Base-by-base conservation (phyloP, 35 echinoderm and acorn worm species). In the Eucidaris tribuloides region DNA sequence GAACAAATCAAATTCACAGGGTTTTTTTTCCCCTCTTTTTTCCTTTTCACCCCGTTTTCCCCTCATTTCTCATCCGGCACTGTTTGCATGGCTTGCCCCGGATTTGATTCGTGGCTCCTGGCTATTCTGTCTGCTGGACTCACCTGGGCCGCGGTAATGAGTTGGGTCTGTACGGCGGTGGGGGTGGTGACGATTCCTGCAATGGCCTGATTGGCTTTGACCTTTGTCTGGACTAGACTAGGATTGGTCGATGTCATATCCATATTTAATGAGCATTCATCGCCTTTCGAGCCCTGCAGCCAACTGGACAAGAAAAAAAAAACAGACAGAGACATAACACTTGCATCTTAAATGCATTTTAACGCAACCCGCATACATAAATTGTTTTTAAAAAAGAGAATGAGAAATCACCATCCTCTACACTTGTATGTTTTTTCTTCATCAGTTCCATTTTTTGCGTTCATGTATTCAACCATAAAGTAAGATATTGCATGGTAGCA, bases 251-350 rank as follows among this genome's bases (percentile, higher is more conserved):
- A 33, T 40, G 68, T 74, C 37, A 74, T 40, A 74, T 74, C 68
- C 68, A 74, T 74, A 74, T 42, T 74, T 74, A 74, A 74, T 74
- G 68, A 74, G 68, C 68, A 74, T 33, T 74, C 68, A 74, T 74
- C 44, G 68, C 68, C 37, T 74, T 40, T 42, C 35, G 68, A 41
- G 68, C 68, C n/a, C 40, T 27, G 68, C 40, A 74, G 68, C 68
- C 36, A 74, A 74, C 68, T 74, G 30, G 68, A 32, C 61, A 64
- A 64, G 37, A 64, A 64, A 28, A 59, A 28, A 28, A 28, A n/a
- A 28, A 59, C 15, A 17, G 61, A 32, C 30, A 64, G 28, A 64
- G 37, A 0, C n/a, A n/a, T n/a, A n/a, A 64, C 5, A 64, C 37
- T 32, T 32, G 37, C 61, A 64, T 64, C 61, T 15, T 15, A 59